These are phyloP conservation scores for Exephanes ischioxanthus DNA, from an alignment of 2,888 invertebrate species.

Conservation along the genomic window DNA sequence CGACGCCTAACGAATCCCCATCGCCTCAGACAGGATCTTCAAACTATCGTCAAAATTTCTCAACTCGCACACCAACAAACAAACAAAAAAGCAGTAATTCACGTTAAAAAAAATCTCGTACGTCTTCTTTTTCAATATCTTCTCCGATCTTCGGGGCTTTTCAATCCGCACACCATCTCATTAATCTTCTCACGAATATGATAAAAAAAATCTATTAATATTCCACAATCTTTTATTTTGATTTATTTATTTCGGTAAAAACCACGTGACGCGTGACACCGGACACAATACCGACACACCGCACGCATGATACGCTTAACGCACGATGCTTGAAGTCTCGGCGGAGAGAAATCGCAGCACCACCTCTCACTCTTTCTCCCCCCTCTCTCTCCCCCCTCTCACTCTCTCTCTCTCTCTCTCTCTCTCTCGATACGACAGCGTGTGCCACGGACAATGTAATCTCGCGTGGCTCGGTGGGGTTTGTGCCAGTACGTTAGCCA, in stretches of 20 bases:
- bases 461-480: constrained; percentile 38
- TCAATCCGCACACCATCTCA: not conserved
- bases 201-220: not conserved
- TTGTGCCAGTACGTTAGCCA: constrained; percentile 71
- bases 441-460: constrained; percentile 30
- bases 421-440: not conserved
- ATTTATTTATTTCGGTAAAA: not conserved
- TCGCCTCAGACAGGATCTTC: not conserved
- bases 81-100: not conserved
- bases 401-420: not conserved
- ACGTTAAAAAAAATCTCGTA: not conserved
- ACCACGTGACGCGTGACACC: constrained; percentile 33
- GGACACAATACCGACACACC: constrained; percentile 19
- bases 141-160: not conserved
- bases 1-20: not conserved
- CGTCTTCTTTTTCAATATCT: not conserved
- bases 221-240: not conserved
- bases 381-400: no score
- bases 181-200: not conserved
- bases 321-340: constrained; percentile 2
- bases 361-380: not conserved
- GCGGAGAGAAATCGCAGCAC: constrained; percentile 17
- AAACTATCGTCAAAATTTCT: no score
- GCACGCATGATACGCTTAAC: constrained; percentile 7
- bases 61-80: not conserved